A percentile compares a stretch with the other conserved stretches of the same genome.
These are phyloP conservation scores for Rallus limicola DNA, from an alignment of 2,113 vertebrate species.

Conservation along the genomic window DNA sequence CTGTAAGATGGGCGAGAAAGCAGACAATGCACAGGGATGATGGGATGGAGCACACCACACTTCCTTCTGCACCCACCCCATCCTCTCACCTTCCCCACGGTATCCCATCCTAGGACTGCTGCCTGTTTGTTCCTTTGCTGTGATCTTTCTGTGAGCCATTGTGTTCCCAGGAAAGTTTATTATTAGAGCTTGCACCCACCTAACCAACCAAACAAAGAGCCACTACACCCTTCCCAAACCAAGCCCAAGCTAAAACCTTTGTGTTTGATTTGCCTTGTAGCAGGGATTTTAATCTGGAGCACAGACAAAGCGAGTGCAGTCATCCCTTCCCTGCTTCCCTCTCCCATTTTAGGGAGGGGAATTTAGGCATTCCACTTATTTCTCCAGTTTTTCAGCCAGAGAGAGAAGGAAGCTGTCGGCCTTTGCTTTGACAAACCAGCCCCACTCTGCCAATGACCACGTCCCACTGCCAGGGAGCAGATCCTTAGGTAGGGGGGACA, in stretches of 20 bases:
- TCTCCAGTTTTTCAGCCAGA: background rate
- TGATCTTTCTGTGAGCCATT: background rate
- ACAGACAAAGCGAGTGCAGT: background rate
- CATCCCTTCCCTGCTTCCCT: background rate
- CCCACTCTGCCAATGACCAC: background rate
- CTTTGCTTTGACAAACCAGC: background rate
- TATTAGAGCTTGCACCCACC: background rate
- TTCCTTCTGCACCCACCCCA: background rate
- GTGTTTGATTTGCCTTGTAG: background rate
- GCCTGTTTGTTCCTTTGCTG: background rate
- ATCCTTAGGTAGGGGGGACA: background rate
- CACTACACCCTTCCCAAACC: background rate
- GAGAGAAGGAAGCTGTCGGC: background rate
- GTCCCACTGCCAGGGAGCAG: background rate
- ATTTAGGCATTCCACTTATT: background rate
- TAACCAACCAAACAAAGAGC: background rate
- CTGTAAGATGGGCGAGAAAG: rapidly evolving
- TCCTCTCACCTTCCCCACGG: background rate
- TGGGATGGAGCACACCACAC: background rate
- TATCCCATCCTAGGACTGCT: background rate
- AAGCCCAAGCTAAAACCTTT: background rate
- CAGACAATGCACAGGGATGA: rapidly evolving
- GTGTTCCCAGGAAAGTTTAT: background rate
- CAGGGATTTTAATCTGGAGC: background rate
- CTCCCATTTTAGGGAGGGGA: background rate